phyloP scores from a whole-genome alignment of 2,797 vertebrate genomes.

The Vultur gryphus region DNA sequence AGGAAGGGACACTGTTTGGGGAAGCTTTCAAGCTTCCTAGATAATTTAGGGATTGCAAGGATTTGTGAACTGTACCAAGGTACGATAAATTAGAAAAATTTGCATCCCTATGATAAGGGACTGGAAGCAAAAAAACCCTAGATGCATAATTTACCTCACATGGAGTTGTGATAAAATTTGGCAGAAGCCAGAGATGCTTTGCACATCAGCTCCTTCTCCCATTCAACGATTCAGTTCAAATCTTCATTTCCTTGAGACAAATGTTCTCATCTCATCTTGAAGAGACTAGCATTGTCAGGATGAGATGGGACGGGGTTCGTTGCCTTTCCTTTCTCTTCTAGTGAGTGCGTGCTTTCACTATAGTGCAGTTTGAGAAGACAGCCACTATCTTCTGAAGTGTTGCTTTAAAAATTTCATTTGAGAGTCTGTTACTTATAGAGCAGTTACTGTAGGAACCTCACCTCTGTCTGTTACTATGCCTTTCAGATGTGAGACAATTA shows the following conservation, averaged over 20 bases:
- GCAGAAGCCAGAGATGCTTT: background rate
- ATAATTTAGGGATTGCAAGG: background rate
- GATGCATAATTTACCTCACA: background rate
- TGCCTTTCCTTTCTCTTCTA: background rate
- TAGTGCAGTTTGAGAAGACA: background rate
- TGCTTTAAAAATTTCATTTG: background rate
- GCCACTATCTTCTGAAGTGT: background rate
- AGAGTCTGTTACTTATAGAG: background rate
- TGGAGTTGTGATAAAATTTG: background rate
- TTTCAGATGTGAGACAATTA: background rate
- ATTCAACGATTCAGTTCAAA: background rate
- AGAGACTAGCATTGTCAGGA: background rate
- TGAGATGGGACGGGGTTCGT: background rate
- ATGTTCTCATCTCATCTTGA: background rate
- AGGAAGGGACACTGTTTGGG: background rate
- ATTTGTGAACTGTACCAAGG: background rate
- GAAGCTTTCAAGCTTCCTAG: background rate
- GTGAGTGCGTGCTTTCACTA: background rate
- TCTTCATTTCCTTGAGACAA: background rate
- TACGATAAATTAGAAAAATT: background rate
- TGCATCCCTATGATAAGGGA: background rate
- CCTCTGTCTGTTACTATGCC: background rate
- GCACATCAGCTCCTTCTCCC: background rate
- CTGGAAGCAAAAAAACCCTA: background rate
- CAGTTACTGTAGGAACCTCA: background rate